Evolutionary conservation across 2,113 vertebrate species (phyloP), one percentile per base, ranked within the genome.

Genomic region (Salvelinus fontinalis): DNA sequence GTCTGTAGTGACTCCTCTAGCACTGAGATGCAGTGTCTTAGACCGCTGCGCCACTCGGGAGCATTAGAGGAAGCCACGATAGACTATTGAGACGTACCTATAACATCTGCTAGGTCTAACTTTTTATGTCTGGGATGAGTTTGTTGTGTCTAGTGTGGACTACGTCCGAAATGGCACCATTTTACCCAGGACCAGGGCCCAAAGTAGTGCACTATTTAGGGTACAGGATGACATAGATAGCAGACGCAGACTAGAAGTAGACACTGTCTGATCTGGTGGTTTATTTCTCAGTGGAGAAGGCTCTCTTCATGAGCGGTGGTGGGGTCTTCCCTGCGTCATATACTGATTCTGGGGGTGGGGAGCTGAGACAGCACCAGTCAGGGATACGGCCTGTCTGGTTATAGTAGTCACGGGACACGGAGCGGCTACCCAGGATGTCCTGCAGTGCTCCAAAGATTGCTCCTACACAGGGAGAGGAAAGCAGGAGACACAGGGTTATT

Each of bases 251-350:
- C 20, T 62, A 16, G 54, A 20, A 22, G 39, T 39, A 24, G 18
- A 67, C n/a, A 26, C 7, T 9, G 16, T 67, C 68, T 13, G 7
- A 73, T 20, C 0, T 5, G 6, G n/a, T 24, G 2, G 70, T 79
- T 93, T 87, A 99, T 90, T 99, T 99, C 88, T 99, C 98, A 0
- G 97, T 98, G 71, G 97, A 99, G 92, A 98, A 99, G 51, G 97
- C 97, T 77, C 97, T 96, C 88, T 99, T 99, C 97, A 99, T 99
- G 59, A 98, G 68, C 0, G 98, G 96, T 1, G 97, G 97, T 0
- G 96, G 95, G 1, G 96, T 92, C 86, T 99, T 99, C 0, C 95
- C 95, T 0, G 96, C 88, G 68, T 99, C 97, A 75, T 97, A 97
- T 85, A 97, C 92, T 67, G 95, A 95, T 86, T 99, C 97, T 20